Evolutionary conservation across 2,888 invertebrate genomes (phyloP).

Genomic region (Acanthopleura granulata): DNA sequence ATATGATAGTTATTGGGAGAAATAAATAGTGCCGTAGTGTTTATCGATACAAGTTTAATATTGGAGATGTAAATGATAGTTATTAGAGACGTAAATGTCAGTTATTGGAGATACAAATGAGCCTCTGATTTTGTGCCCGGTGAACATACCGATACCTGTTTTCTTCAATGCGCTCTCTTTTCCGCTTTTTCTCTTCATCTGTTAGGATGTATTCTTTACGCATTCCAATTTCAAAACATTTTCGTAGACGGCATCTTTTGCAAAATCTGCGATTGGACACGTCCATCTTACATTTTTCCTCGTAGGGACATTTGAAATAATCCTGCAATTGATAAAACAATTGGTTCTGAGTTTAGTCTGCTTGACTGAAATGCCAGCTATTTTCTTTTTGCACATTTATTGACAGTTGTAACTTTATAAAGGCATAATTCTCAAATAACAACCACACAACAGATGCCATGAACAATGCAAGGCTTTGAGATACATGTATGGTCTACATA

Average conservation of each 20-base stretch:
- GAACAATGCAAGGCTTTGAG: background rate
- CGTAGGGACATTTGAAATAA: constrained; percentile 91
- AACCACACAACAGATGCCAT: background rate
- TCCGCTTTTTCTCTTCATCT: constrained; percentile 83
- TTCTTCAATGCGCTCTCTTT: constrained; percentile 89
- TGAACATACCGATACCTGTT: constrained; percentile 75
- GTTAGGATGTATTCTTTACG: constrained; percentile 98
- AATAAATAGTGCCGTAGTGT: too few relatives aligned
- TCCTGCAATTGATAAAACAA: constrained; percentile 53
- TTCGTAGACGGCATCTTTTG: constrained; percentile 94
- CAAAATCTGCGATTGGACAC: constrained; percentile 94
- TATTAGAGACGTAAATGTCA: too few relatives aligned
- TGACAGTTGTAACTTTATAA: too few relatives aligned
- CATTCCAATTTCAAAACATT: constrained; percentile 96
- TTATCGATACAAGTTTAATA: too few relatives aligned
- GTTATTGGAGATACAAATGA: too few relatives aligned
- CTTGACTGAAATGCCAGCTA: too few relatives aligned
- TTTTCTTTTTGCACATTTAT: too few relatives aligned
- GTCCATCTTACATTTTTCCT: constrained; percentile 92
- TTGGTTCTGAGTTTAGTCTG: too few relatives aligned
- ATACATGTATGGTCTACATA: too few relatives aligned
- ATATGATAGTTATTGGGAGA: too few relatives aligned
- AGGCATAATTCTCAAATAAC: too few relatives aligned
- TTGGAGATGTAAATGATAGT: too few relatives aligned
- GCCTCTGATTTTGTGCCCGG: background rate